Evolutionary conservation across 2,797 vertebrate genomes (phyloP).

Genomic region (Aulostomus chinensis): DNA sequence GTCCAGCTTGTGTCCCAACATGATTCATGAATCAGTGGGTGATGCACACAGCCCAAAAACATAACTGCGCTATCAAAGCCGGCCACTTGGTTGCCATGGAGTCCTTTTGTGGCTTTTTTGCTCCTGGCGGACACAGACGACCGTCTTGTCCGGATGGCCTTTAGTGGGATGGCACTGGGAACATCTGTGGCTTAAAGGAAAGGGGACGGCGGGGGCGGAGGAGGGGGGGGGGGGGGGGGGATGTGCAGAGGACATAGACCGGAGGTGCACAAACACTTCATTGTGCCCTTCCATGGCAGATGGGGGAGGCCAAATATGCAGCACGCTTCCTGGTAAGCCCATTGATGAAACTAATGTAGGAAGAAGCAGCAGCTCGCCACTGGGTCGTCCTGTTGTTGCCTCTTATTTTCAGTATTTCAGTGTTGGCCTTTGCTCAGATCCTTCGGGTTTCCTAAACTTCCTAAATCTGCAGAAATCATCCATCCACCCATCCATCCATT

Average conservation of each 20-base stretch:
- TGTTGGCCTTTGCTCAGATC: no score
- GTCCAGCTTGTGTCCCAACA: no score
- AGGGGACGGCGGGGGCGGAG: slow-evolving; percentile 27
- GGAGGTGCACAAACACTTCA: slow-evolving; percentile 83
- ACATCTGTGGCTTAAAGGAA: slow-evolving; percentile 84
- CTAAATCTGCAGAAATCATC: no score
- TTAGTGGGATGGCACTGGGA: slow-evolving; percentile 74
- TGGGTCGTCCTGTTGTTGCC: neutral
- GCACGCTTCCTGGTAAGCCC: slow-evolving; percentile 83
- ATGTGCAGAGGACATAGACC: slow-evolving; percentile 72
- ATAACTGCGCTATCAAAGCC: slow-evolving; percentile 48
- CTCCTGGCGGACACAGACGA: slow-evolving; percentile 53
- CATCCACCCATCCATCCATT: no score
- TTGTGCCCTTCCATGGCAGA: slow-evolving; percentile 86
- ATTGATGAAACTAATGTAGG: slow-evolving; percentile 75
- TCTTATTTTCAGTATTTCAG: no score
- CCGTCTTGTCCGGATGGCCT: slow-evolving; percentile 59
- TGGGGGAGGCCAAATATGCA: slow-evolving; percentile 84
- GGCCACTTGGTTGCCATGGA: slow-evolving; percentile 48
- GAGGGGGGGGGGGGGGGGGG: slow-evolving; percentile 59
- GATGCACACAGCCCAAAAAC: no score
- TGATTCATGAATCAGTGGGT: no score
- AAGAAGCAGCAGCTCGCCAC: slow-evolving; percentile 40
- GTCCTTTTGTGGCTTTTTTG: slow-evolving; percentile 44
- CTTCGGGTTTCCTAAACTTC: no score